A percentile compares a stretch with the other conserved stretches of the same genome.
phyloP scores from a whole-genome alignment of 2,797 vertebrate species.

The Helarctos malayanus region DNA sequence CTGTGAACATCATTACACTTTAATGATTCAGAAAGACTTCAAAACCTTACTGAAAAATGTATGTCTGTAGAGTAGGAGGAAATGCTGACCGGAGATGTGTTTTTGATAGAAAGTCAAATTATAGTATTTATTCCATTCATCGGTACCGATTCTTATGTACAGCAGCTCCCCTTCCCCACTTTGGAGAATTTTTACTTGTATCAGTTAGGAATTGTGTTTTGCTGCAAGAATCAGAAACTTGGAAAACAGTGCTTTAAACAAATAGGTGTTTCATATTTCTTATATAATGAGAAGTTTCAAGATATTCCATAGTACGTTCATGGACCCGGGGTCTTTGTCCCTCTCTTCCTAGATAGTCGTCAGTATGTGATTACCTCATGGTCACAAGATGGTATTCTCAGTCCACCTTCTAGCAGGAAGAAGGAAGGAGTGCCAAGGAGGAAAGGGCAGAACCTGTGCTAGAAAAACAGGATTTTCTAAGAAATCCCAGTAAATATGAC shows the following conservation, averaged over 20 bases:
- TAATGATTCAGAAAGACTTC: not conserved
- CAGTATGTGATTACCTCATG: not conserved
- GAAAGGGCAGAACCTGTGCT: not conserved
- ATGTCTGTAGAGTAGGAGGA: not conserved
- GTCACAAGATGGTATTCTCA: not conserved
- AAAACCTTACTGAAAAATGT: not conserved
- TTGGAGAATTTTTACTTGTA: not conserved
- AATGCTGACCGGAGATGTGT: not conserved
- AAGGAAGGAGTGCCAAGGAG: not conserved
- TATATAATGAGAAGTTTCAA: not conserved
- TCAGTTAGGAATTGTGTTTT: not conserved
- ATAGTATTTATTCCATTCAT: not conserved
- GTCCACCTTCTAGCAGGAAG: not conserved
- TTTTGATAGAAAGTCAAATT: not conserved
- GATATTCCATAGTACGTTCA: not conserved
- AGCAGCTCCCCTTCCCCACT: not conserved
- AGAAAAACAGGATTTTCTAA: not conserved
- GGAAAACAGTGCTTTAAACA: conserved; percentile 11
- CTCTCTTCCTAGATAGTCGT: not conserved
- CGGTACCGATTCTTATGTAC: not conserved
- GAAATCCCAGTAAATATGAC: not conserved
- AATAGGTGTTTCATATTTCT: not conserved
- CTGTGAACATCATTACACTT: not conserved
- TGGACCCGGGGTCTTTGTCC: not conserved
- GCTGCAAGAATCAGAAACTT: conserved; percentile 6